Evolutionary conservation across 2,113 vertebrate species (phyloP).

Genomic region (Mastomys natalensis): DNA sequence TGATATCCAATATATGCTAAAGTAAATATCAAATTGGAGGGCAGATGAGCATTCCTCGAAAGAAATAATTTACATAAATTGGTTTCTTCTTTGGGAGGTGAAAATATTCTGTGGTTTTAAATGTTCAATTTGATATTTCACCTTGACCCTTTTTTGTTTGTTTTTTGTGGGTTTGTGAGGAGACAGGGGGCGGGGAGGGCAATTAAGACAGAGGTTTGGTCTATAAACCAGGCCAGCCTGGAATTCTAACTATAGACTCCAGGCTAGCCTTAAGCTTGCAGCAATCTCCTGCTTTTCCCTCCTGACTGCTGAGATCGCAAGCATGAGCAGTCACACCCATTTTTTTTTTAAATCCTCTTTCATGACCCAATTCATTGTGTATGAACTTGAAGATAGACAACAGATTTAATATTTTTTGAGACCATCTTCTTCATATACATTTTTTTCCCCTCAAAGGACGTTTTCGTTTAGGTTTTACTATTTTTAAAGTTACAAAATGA

Average conservation of each 20-base stretch:
- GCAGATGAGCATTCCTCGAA: neutral
- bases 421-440: neutral
- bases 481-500: neutral
- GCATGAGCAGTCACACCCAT: neutral
- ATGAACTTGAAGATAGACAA: neutral
- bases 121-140: neutral
- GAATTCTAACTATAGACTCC: neutral
- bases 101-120: constrained; percentile 8
- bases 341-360: neutral
- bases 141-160: neutral
- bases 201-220: neutral
- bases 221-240: neutral
- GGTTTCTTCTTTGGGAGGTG: constrained; percentile 20
- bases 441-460: neutral
- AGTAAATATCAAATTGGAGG: neutral
- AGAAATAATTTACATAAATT: neutral
- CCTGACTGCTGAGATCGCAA: neutral
- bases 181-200: too few relatives aligned
- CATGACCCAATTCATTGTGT: neutral
- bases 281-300: neutral
- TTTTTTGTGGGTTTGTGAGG: neutral
- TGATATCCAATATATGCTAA: neutral
- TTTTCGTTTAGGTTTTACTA: constrained; percentile 11
- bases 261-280: neutral
- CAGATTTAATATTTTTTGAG: neutral